Percentiles rank a stretch among this genome's conserved stretches.
Evolutionary conservation across 2,797 vertebrate genomes (phyloP).

Genomic region (Melanotaenia trifasciata): DNA sequence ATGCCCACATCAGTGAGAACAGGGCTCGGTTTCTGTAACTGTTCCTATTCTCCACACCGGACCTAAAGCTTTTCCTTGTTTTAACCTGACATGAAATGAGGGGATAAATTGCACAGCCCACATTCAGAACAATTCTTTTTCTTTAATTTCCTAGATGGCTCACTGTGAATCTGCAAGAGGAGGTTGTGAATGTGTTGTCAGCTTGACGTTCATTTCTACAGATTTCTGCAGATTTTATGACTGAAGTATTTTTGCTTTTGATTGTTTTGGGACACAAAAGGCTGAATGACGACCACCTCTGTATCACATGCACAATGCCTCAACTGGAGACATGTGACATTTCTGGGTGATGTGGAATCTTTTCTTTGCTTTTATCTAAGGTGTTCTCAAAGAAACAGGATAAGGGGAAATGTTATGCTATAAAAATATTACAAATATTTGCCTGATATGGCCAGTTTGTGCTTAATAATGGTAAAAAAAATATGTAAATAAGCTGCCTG

Average conservation of each 20-base stretch:
- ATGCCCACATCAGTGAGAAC: not conserved
- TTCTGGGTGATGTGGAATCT: not conserved
- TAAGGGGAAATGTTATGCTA: not conserved
- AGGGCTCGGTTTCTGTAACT: slow-evolving; percentile 1
- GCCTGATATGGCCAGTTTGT: not conserved
- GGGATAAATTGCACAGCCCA: not conserved
- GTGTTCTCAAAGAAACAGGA: not conserved
- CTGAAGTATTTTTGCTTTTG: not conserved
- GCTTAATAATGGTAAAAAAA: not conserved
- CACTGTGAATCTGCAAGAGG: slow-evolving; percentile 2
- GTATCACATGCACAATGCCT: not conserved
- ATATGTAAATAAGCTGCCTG: not conserved
- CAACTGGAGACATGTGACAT: not conserved
- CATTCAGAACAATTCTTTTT: not conserved
- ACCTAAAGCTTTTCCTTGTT: not conserved
- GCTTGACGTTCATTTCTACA: not conserved
- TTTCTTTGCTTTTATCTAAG: slow-evolving; percentile 7
- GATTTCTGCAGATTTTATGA: not conserved
- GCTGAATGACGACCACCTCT: not conserved
- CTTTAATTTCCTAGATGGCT: not conserved
- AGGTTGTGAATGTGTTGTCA: not conserved
- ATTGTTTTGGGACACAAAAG: not conserved
- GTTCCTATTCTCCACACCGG: not conserved
- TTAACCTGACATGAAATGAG: not conserved
- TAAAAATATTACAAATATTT: not conserved